Conservation (phyloP, 1,140 invertebrate species). For the Calephelis virginiensis region DNA sequence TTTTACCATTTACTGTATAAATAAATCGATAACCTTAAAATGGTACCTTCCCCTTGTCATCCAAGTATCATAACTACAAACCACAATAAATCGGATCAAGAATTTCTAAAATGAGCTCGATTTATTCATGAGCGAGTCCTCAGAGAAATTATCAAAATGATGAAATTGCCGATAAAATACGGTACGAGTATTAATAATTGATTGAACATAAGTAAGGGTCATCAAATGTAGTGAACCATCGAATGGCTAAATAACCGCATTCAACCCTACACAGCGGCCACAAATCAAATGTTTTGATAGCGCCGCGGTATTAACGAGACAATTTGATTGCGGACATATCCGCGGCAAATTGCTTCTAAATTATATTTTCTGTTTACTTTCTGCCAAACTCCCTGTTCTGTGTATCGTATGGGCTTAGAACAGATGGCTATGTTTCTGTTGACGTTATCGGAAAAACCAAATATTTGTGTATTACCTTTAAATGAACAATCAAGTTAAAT, state of each 20-base stretch:
- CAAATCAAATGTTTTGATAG: slow-evolving; percentile 79
- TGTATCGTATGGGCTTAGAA: slow-evolving; percentile 33
- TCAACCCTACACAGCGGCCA: slow-evolving; percentile 63
- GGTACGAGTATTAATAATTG: slow-evolving; percentile 41
- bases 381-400: slow-evolving; percentile 64
- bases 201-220: slow-evolving; percentile 61
- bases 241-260: slow-evolving; percentile 65
- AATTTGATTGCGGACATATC: slow-evolving; percentile 78
- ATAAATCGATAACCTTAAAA: no score
- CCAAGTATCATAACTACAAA: background rate
- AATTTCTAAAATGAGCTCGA: slow-evolving; percentile 7
- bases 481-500: slow-evolving; percentile 5
- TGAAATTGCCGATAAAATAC: slow-evolving; percentile 24
- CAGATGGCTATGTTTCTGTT: slow-evolving; percentile 60
- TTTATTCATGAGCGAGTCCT: slow-evolving; percentile 19
- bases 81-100: background rate
- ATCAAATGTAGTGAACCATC: slow-evolving; percentile 56
- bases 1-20: no score
- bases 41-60: no score
- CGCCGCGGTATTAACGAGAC: slow-evolving; percentile 74
- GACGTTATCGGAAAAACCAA: slow-evolving; percentile 51
- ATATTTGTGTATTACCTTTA: slow-evolving; percentile 17
- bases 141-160: slow-evolving; percentile 20
- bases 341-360: slow-evolving; percentile 77
- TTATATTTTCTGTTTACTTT: slow-evolving; percentile 78